A percentile compares a stretch with the other conserved stretches of the same genome.
phyloP scores from a whole-genome alignment of 1,140 invertebrate genomes.

The Holcopasites calliopsidis region DNA sequence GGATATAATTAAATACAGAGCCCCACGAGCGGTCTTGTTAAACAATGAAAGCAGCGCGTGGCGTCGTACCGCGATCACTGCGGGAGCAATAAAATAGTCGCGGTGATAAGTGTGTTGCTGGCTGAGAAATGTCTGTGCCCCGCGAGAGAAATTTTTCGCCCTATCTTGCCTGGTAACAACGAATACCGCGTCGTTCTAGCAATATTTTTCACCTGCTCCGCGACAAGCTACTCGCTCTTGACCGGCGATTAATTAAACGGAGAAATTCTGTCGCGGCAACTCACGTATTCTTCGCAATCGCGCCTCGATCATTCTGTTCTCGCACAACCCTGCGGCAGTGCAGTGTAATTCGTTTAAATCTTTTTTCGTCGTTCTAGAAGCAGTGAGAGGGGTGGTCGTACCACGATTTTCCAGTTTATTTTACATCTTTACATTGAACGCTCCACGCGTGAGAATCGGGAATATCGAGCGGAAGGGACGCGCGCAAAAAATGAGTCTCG shows the following conservation, averaged over 20 bases:
- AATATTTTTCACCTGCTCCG: neutral
- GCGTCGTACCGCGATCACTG: constrained; percentile 45
- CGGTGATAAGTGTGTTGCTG: constrained; percentile 18
- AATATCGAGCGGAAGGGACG: too few species aligned
- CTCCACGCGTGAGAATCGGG: neutral
- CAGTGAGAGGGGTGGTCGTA: too few species aligned
- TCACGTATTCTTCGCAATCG: neutral
- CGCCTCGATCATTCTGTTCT: neutral
- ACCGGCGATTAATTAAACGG: neutral
- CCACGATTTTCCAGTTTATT: too few species aligned
- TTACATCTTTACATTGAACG: too few species aligned
- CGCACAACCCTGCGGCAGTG: neutral
- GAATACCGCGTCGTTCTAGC: neutral
- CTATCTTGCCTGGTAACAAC: neutral
- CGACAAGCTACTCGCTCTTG: too few species aligned
- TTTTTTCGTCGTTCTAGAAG: too few species aligned
- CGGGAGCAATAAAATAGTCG: constrained; percentile 29
- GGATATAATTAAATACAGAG: too few species aligned
- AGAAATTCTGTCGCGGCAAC: neutral
- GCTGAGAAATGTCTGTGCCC: too few species aligned
- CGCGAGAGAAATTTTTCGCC: too few species aligned
- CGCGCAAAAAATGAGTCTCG: neutral
- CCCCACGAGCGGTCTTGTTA: too few species aligned
- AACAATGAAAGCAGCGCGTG: constrained; percentile 22
- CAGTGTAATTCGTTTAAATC: neutral